Evolutionary conservation across 1,140 invertebrate genomes (phyloP), one percentile per base, ranked within the genome.

Genomic region (Drosophila nikananu): DNA sequence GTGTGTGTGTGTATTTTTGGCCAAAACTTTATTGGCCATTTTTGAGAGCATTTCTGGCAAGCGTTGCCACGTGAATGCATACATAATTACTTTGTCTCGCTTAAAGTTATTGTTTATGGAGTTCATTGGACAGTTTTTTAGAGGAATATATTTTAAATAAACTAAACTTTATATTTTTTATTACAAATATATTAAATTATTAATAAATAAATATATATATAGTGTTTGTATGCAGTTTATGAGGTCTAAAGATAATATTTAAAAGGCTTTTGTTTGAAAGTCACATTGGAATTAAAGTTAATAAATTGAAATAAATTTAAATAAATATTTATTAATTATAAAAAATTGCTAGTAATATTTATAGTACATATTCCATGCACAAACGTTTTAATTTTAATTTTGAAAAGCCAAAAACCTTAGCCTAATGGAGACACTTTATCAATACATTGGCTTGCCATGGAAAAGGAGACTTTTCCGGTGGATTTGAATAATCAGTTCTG

Each of bases 11-110:
- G n/a, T 12, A 15, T 51, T 44, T n/a, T 37, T 63, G 23, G 52
- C 13, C 61, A 62, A 73, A 77, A 66, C 42, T 66, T 66, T 54
- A 77, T 81, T 72, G 62, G 37, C 60, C 30, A 82, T 62, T 72
- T 65, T 59, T 46, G 44, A 35, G 57, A 41, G 67, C 27, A 25
- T 37, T 51, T 49, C 6, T 17, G 8, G 52, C 35, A 60, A 73
- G 46, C 67, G 54, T 13, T 42, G 35, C 51, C 10, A 73, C 68
- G 68, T 74, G 71, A 21, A 19, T 37, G 19, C 17, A 51, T 13
- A 21, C 25, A 67, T 30, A 61, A 51, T 77, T 59, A 23, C 37
- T 62, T 25, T 35, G 13, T 15, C 51, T 27, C 15, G 23, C 27
- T 59, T 17, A 21, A 10, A 15, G 25, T 13, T 7, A 23, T 19